Evolutionary conservation across 2,797 vertebrate genomes (phyloP), one percentile per base, ranked within the genome.

Genomic region (Sebastes umbrosus): DNA sequence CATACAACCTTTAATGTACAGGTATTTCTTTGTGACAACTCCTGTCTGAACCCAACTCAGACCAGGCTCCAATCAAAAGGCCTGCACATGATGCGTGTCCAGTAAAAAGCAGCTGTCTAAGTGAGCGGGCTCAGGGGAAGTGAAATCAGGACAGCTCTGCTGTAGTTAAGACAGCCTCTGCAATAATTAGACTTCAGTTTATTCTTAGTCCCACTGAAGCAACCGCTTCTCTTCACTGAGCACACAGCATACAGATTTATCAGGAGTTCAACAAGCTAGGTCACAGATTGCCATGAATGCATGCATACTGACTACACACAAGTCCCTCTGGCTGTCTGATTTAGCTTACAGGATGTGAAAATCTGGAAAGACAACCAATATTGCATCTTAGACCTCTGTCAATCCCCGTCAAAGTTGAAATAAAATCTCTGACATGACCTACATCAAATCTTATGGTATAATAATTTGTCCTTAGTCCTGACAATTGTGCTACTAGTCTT

Each of bases 151-250:
- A 72, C 90, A 69, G 27, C 69, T 76, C 65, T 74, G 71, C 88
- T 84, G 88, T 90, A 87, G 66, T 34, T 83, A 65, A 83, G 69
- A 81, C 81, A 65, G 46, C 36, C 43, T 72, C 55, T 67, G 81
- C 81, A 84, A 88, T 90, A 91, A 87, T 89, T 89, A 93, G 9
- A 80, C 29, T 65, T 73, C 5, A 50, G 55, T 63, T 86, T 77
- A 60, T 80, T 84, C 62, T 73, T 65, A 72, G 81, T 68, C 31
- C 63, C 46, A 68, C 18, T 54, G 60, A 57, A 63, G 27, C 3
- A 64, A 32, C 16, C 6, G 29, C 22, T 32, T 63, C n/a, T 43
- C 32, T 24, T 66, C 11, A 31, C 32, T 16, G 18, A 72, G 24
- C 8, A 52, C 29, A 20, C 8, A 2, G 22, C 57, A 67, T 62